Evolutionary conservation across 2,888 invertebrate genomes (phyloP), one percentile per base, ranked within the genome.

Genomic region (Cephonodes hylas): DNA sequence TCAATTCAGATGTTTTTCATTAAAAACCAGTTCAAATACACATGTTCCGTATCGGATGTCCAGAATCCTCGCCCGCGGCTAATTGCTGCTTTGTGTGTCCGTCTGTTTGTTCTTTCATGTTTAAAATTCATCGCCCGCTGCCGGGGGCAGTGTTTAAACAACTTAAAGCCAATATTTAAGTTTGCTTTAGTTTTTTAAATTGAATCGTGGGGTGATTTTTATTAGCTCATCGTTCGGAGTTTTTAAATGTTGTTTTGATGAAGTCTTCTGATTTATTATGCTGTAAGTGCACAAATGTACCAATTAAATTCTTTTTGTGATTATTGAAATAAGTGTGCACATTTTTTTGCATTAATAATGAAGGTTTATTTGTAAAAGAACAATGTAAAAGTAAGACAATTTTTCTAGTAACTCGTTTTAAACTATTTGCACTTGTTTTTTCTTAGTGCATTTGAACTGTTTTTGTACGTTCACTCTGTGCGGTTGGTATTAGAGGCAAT

Each of bases 121-220:
- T 85, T 83, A 80, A 83, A 77, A 88, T 85, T 85, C 86, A 84
- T 84, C 75, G 67, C 64, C 63, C 62, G 72, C 48, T 64, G 74
- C 81, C 76, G 72, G 68, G 81, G 84, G 78, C 80, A 76, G 70
- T 67, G 80, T 88, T 86, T 86, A 75, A 71, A 77, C 72, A 83
- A 80, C 80, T 71, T 77, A 86, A 82, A 88, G 74, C 83, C 72
- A 90, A 91, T 84, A 89, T 73, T 74, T 66, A 61, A 69, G 81
- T 85, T 86, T 85, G 72, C 77, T 80, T 83, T 77, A 79, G 71
- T 78, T 85, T 88, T 87, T 88, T 84, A 81, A 79, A 82, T 77
- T 73, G 75, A 69, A 66, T 74, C 70, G 67, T 68, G 69, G 74
- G 65, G 72, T 68, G 67, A 63, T 69, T 73, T 77, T 68, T 63